phyloP scores from a whole-genome alignment of 2,113 vertebrate species.

The Heloderma charlesbogerti region DNA sequence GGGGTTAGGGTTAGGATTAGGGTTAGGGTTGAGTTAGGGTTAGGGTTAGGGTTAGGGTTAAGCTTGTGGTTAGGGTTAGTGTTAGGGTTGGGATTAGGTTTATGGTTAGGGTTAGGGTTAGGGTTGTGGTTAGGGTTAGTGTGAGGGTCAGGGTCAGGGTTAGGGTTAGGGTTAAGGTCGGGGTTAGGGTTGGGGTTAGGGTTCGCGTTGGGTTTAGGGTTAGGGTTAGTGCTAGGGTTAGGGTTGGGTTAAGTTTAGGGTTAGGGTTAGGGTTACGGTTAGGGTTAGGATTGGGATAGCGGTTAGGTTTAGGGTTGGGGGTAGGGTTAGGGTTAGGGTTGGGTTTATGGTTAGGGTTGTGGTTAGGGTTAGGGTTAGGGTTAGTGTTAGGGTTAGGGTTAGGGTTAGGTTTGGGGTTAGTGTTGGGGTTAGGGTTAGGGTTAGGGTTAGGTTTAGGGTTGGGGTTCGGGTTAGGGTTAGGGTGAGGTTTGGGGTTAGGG shows the following conservation, averaged over 20 bases:
- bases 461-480: constrained; percentile 32
- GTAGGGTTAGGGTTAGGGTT: too few relatives aligned
- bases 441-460: constrained; percentile 39
- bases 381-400: too few relatives aligned
- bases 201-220: too few relatives aligned
- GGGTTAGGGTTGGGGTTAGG: too few relatives aligned
- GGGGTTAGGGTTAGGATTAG: too few relatives aligned
- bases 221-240: too few relatives aligned
- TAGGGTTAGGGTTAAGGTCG: constrained; percentile 12
- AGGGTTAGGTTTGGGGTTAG: too few relatives aligned
- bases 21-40: too few relatives aligned
- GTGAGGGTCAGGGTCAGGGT: constrained; percentile 27
- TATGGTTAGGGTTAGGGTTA: constrained; percentile 34
- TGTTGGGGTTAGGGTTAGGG: constrained; percentile 27
- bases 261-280: constrained; percentile 27
- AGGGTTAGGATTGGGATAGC: constrained; percentile 12
- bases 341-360: too few relatives aligned
- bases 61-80: too few relatives aligned
- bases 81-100: neutral
- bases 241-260: constrained; percentile 36
- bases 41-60: too few relatives aligned
- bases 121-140: constrained; percentile 31
- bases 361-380: too few relatives aligned
- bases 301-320: constrained; percentile 33
- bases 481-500: constrained; percentile 30